Evolutionary conservation across 2,888 invertebrate genomes (phyloP).

Genomic region (Trisateles emortualis): DNA sequence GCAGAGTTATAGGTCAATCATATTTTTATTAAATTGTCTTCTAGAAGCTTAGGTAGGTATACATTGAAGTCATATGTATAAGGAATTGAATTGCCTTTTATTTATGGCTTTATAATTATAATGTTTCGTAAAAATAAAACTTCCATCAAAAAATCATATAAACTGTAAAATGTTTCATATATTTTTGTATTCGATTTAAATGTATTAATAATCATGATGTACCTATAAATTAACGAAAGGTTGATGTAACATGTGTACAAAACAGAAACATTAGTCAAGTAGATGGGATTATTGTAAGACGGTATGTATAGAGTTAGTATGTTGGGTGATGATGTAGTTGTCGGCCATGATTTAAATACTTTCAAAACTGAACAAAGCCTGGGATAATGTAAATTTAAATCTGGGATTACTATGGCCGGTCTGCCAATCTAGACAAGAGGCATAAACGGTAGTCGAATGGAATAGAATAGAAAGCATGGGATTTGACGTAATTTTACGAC

Average conservation of each 20-base stretch:
- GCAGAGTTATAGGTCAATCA: too few relatives aligned
- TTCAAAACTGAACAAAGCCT: not conserved
- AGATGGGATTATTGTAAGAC: constrained; percentile 39
- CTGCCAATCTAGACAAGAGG: too few relatives aligned
- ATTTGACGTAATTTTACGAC: too few relatives aligned
- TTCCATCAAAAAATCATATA: not conserved
- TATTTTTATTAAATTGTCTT: too few relatives aligned
- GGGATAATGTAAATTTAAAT: not conserved
- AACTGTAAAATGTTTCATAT: constrained; percentile 6
- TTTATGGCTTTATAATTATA: too few relatives aligned
- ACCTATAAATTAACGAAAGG: constrained; percentile 24
- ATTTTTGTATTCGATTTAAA: constrained; percentile 2
- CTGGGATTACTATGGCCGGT: too few relatives aligned
- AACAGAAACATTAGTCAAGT: constrained; percentile 56
- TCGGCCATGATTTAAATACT: not conserved
- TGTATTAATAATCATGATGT: constrained; percentile 17
- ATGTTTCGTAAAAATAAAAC: not conserved
- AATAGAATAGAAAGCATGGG: too few relatives aligned
- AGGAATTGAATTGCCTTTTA: too few relatives aligned
- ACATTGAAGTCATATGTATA: too few relatives aligned
- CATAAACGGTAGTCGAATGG: too few relatives aligned
- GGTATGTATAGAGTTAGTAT: constrained; percentile 34
- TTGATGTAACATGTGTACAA: constrained; percentile 57
- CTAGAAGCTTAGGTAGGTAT: too few relatives aligned
- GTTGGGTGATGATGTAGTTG: constrained; percentile 14